These are phyloP conservation scores for Lordiphosa fenestrarum DNA, from an alignment of 2,888 invertebrate species.

Conservation along the genomic window DNA sequence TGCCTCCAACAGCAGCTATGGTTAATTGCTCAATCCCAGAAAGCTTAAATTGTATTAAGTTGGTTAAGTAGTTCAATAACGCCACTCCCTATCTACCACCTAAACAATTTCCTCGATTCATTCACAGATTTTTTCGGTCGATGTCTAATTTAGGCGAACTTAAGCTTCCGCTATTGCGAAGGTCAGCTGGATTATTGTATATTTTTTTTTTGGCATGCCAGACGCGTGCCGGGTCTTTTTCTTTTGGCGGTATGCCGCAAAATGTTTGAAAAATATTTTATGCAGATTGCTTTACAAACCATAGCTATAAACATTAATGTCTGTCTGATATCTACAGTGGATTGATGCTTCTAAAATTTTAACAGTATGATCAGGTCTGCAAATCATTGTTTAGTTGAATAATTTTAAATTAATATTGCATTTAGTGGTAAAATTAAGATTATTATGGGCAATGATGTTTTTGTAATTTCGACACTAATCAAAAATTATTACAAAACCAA, in stretches of 20 bases:
- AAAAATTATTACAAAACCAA: too few relatives aligned
- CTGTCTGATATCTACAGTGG: too few relatives aligned
- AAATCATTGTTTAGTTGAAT: too few relatives aligned
- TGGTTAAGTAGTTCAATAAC: conserved; percentile 14
- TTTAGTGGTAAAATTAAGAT: too few relatives aligned
- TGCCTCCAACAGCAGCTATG: conserved; percentile 27
- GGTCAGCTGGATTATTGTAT: conserved; percentile 19
- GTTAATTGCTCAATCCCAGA: conserved; percentile 48
- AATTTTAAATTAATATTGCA: too few relatives aligned
- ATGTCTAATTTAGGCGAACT: conserved; percentile 34
- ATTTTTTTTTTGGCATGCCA: conserved; percentile 43
- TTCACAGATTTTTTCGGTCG: conserved; percentile 49
- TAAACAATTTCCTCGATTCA: conserved; percentile 42
- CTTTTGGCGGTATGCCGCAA: conserved; percentile 9
- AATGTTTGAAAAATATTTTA: conserved; percentile 39
- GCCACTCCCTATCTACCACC: conserved; percentile 19
- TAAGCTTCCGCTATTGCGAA: conserved; percentile 56
- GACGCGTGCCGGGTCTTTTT: conserved; percentile 47
- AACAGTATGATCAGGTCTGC: too few relatives aligned
- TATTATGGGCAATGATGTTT: too few relatives aligned
- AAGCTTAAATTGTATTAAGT: conserved; percentile 17
- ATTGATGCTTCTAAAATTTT: too few relatives aligned
- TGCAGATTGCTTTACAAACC: conserved; percentile 27
- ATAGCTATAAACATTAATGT: neutral
- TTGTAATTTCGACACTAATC: too few relatives aligned